Conservation (phyloP, 2,888 invertebrate species). For the Oegoconia quadripuncta region DNA sequence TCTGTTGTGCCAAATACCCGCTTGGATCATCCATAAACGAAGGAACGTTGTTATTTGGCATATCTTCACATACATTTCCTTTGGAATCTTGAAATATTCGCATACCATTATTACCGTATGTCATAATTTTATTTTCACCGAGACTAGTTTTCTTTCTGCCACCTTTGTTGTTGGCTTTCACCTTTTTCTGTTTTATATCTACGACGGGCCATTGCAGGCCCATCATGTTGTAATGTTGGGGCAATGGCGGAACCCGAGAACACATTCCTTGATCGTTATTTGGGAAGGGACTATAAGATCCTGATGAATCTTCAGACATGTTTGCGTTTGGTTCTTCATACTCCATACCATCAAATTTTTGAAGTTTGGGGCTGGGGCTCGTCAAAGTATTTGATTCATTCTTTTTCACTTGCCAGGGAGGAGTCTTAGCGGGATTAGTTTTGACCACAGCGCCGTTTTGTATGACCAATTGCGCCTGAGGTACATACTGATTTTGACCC, state of each 20-base stretch:
- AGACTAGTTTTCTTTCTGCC: slow-evolving; percentile 69
- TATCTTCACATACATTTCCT: slow-evolving; percentile 64
- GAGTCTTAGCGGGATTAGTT: slow-evolving; percentile 74
- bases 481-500: slow-evolving; percentile 50
- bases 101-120: slow-evolving; percentile 54
- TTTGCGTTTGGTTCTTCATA: slow-evolving; percentile 57
- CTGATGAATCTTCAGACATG: slow-evolving; percentile 56
- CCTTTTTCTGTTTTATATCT: slow-evolving; percentile 72
- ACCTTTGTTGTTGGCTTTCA: slow-evolving; percentile 76
- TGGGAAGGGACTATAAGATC: slow-evolving; percentile 49
- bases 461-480: slow-evolving; percentile 65
- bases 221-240: slow-evolving; percentile 80
- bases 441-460: slow-evolving; percentile 73
- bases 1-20: slow-evolving; percentile 94
- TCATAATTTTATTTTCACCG: slow-evolving; percentile 48
- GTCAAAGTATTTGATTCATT: slow-evolving; percentile 46
- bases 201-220: slow-evolving; percentile 64
- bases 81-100: slow-evolving; percentile 56
- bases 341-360: slow-evolving; percentile 55
- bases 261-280: slow-evolving; percentile 77
- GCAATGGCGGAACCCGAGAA: slow-evolving; percentile 85
- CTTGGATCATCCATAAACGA: slow-evolving; percentile 95
- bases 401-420: slow-evolving; percentile 80
- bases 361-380: slow-evolving; percentile 55
- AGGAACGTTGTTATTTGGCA: slow-evolving; percentile 79